These are phyloP conservation scores for Rhagologus leucostigma DNA, from an alignment of 2,113 vertebrate genomes.

Conservation along the genomic window DNA sequence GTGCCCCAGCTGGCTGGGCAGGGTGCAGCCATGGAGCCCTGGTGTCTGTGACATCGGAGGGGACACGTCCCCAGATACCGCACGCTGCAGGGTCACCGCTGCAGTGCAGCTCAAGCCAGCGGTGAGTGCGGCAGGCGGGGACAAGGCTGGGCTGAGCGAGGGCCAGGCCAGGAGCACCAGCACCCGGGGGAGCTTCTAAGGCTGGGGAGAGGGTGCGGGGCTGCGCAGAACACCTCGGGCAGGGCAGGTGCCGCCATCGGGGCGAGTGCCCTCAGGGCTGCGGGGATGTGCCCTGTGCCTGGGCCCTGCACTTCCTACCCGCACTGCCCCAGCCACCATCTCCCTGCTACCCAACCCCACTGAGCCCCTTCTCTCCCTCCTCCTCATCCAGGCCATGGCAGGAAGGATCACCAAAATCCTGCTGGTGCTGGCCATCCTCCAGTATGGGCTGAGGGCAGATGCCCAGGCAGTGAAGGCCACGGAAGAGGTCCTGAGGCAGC, in stretches of 20 bases:
- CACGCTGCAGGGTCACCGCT: rapidly evolving
- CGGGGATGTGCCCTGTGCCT: background rate
- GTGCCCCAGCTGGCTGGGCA: rapidly evolving
- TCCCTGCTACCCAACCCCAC: no score
- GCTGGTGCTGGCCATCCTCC: background rate
- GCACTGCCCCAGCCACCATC: background rate
- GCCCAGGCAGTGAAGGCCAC: rapidly evolving
- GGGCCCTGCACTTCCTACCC: background rate
- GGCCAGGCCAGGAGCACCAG: background rate
- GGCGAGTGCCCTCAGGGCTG: background rate
- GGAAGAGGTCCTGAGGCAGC: rapidly evolving
- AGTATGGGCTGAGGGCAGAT: background rate
- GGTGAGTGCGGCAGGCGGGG: background rate
- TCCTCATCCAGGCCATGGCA: background rate
- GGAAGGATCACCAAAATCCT: background rate
- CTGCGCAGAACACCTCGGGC: background rate
- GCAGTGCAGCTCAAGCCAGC: background rate
- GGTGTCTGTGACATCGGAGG: background rate
- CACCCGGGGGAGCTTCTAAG: rapidly evolving
- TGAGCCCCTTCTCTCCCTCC: background rate
- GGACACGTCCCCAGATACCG: rapidly evolving
- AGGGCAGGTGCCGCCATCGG: background rate
- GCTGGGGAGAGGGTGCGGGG: background rate
- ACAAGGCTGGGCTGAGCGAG: background rate
- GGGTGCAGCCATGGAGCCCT: background rate